Conservation (phyloP, 2,797 vertebrate genomes). For the Acanthiza pusilla region DNA sequence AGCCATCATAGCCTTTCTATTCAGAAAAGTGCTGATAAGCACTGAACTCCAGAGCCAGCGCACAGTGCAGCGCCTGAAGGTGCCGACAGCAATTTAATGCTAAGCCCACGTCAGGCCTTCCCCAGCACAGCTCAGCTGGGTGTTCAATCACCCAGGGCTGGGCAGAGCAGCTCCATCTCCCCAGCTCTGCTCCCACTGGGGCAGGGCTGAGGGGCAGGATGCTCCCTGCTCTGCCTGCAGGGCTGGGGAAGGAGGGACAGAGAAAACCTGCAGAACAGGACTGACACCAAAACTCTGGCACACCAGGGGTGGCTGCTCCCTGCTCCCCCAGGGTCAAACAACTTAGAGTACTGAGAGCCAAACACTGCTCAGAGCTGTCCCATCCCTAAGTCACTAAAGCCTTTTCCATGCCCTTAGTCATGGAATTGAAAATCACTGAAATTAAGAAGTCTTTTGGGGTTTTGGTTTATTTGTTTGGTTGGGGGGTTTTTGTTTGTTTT, state of each 20-base stretch:
- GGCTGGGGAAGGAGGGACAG: neutral
- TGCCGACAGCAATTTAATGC: neutral
- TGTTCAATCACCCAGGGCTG: neutral
- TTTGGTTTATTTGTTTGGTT: neutral
- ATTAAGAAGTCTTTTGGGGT: neutral
- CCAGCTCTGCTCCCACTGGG: neutral
- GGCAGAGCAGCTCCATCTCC: neutral
- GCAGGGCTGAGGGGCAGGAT: neutral
- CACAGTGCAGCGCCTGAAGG: neutral
- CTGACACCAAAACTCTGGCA: neutral
- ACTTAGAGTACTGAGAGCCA: accelerated
- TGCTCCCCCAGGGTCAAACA: neutral
- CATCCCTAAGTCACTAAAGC: neutral
- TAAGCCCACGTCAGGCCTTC: neutral
- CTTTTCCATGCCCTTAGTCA: neutral
- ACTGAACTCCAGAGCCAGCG: neutral
- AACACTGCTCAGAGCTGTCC: neutral
- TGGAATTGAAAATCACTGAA: neutral
- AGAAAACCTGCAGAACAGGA: neutral
- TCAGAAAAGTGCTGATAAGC: neutral
- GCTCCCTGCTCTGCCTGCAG: neutral
- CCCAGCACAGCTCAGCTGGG: neutral
- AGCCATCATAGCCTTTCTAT: neutral
- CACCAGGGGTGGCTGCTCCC: neutral
- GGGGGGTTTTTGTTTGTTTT: neutral